Base-by-base conservation (phyloP, 2,888 invertebrate species). In the Hemaris fuciformis region DNA sequence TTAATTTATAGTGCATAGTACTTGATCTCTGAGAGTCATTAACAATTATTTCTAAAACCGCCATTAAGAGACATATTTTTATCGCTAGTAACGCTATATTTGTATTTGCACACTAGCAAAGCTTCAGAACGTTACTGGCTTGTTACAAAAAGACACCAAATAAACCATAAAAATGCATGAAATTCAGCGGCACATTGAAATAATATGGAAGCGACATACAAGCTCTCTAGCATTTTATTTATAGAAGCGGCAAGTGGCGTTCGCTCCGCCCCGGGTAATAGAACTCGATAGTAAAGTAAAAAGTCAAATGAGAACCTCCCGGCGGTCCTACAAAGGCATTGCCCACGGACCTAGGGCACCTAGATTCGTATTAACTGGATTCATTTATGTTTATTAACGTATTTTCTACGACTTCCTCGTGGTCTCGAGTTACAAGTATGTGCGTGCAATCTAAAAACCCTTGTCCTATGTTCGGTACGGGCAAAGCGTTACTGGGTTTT, bases 241-340 rank as follows among this genome's bases (percentile, higher is more conserved):
- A 41, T 34, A 27, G 25, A 34, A 25, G 25, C 18, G 31, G 38
- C 41, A 48, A 60, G 48, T 48, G 48, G 48, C 60, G 38, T 43
- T 42, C 43, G 57, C 34, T 57, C 34, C 13, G 61, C 45, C 45
- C 46, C 57, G 46, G 57, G 61, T 57, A 34, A 66, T 70, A 70
- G 60, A 70, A 64, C 66, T 67, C 64, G 42, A 67, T 62, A 48
- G 31, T 60, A 23, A 46, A 70, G 66, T 66, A 70, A 72, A 73
- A 75, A 73, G 66, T 64, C 68, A 64, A 75, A 74, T 70, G 67
- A 69, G 69, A 69, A 68, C 64, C 61, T 63, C 64, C 61, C 61
- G 62, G 27, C 57, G 23, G 57, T 31, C 57, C 46, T 61, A 59
- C 61, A 57, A 57, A 62, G 59, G 57, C 48, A 60, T 31, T 8